Evolutionary conservation across 1,140 invertebrate species (phyloP).

Genomic region (Mactra quadrangularis): DNA sequence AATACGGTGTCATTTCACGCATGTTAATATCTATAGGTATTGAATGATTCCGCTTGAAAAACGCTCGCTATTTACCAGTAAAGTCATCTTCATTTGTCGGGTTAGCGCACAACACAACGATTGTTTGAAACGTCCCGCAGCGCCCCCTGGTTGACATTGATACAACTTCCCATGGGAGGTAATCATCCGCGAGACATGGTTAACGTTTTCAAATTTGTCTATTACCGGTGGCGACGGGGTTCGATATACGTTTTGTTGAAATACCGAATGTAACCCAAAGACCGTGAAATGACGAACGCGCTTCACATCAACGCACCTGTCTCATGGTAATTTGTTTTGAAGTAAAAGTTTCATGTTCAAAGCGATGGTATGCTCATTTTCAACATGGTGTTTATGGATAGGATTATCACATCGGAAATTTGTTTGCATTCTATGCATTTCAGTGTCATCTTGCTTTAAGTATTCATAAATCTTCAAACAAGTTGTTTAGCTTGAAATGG

Average conservation of each 20-base stretch:
- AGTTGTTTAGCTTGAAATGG: background rate
- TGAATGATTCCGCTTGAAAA: constrained; percentile 2
- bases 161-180: background rate
- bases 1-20: constrained; percentile 4
- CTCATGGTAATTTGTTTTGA: constrained; percentile 42
- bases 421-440: background rate
- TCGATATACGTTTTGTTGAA: constrained; percentile 8
- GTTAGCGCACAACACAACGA: constrained; percentile 32
- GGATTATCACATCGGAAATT: constrained; percentile 23
- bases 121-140: constrained; percentile 28
- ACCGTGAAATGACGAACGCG: constrained; percentile 57
- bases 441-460: background rate
- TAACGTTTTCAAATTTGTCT: constrained; percentile 29
- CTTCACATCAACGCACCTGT: constrained; percentile 42
- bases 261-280: background rate
- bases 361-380: constrained; percentile 4
- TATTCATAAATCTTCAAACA: background rate
- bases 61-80: background rate
- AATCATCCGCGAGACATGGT: constrained; percentile 44
- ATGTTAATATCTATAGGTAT: background rate
- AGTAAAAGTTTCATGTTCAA: constrained; percentile 41
- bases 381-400: background rate
- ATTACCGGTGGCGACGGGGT: background rate
- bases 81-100: constrained; percentile 48
- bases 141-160: constrained; percentile 20